Percentiles rank a stretch among this genome's conserved stretches.
phyloP scores from a whole-genome alignment of 2,888 invertebrate species.

The Drosophila borealis region DNA sequence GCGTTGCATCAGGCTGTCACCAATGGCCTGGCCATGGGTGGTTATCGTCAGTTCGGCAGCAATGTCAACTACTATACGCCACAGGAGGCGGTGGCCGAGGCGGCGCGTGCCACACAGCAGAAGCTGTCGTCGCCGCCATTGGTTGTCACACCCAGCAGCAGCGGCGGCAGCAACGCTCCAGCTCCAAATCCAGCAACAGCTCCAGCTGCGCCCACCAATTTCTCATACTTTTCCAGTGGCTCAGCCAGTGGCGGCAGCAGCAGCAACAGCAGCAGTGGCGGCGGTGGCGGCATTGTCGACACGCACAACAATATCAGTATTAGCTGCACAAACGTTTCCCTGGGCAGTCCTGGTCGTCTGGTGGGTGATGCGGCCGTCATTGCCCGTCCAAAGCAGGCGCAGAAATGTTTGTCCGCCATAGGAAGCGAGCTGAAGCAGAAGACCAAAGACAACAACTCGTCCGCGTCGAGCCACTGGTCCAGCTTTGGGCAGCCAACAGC shows the following conservation, averaged over 20 bases:
- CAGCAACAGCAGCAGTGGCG: slow-evolving; percentile 42
- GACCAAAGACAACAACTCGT: slow-evolving; percentile 78
- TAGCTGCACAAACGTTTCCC: slow-evolving; percentile 80
- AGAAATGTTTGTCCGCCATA: slow-evolving; percentile 83
- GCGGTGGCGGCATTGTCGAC: slow-evolving; percentile 43
- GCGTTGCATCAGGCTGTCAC: slow-evolving; percentile 84
- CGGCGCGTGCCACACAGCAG: slow-evolving; percentile 76
- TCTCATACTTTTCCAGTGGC: slow-evolving; percentile 80
- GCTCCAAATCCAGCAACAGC: not conserved
- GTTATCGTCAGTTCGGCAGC: slow-evolving; percentile 82
- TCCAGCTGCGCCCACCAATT: slow-evolving; percentile 55
- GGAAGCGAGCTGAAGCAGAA: slow-evolving; percentile 85
- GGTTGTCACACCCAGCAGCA: slow-evolving; percentile 20
- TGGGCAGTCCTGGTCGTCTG: slow-evolving; percentile 65
- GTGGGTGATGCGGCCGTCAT: slow-evolving; percentile 81
- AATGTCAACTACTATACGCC: slow-evolving; percentile 83
- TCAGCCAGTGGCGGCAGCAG: slow-evolving; percentile 49
- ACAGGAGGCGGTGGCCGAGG: slow-evolving; percentile 82
- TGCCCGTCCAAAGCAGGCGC: slow-evolving; percentile 74
- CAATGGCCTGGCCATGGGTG: slow-evolving; percentile 81
- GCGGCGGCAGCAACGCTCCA: slow-evolving; percentile 15
- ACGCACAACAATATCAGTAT: slow-evolving; percentile 83
- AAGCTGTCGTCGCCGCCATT: slow-evolving; percentile 42
- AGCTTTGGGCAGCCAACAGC: slow-evolving; percentile 53
- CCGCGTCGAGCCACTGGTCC: slow-evolving; percentile 64